Percentiles rank a stretch among this genome's conserved stretches.
These are phyloP conservation scores for Coptodon bakossiorum DNA, from an alignment of 2,113 vertebrate genomes.

Conservation along the genomic window DNA sequence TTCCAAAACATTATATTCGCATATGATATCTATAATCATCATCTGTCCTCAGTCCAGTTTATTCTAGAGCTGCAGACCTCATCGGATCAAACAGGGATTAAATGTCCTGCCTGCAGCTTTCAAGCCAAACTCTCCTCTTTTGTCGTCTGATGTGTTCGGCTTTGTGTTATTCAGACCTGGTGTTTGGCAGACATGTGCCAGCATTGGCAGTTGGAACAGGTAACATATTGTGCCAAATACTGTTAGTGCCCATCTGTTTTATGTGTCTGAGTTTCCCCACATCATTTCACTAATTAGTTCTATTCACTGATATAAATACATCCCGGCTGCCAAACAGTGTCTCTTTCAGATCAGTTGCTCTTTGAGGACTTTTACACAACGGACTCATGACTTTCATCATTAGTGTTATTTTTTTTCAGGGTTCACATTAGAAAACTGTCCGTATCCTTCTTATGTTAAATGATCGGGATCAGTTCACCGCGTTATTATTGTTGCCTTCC, in stretches of 20 bases:
- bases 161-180: not conserved
- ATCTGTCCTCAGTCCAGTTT: not conserved
- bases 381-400: not conserved
- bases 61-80: not conserved
- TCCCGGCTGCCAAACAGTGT: not conserved
- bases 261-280: not conserved
- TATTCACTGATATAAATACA: not conserved
- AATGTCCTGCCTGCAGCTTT: not conserved
- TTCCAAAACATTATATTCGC: not conserved
- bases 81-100: not conserved
- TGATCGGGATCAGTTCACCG: slow-evolving; percentile 36
- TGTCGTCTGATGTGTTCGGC: not conserved
- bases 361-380: not conserved
- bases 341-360: not conserved
- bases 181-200: not conserved
- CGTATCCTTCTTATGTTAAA: not conserved
- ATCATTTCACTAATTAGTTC: not conserved
- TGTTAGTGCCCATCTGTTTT: not conserved
- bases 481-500: slow-evolving; percentile 63
- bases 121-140: not conserved
- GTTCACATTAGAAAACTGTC: not conserved
- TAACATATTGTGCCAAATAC: not conserved
- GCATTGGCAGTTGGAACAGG: not conserved
- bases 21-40: not conserved
- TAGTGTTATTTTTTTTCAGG: not conserved